Evolutionary conservation across 2,797 vertebrate species (phyloP).

Genomic region (Denticeps clupeoides): DNA sequence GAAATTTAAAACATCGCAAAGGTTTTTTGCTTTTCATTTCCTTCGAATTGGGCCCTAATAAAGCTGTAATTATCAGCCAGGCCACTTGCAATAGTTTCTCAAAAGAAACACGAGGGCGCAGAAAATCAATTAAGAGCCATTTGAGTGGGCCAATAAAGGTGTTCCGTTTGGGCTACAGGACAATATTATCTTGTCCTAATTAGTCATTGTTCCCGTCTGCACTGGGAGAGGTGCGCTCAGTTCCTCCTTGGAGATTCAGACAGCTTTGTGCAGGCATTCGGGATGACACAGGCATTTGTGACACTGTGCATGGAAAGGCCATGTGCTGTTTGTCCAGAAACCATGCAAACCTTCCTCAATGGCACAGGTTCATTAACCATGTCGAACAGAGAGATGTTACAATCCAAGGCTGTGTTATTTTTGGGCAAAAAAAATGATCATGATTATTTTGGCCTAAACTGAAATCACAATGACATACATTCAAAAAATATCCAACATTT

Average conservation of each 20-base stretch:
- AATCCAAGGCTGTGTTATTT: no score
- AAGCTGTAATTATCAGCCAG: constrained; percentile 28
- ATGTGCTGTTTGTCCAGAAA: no score
- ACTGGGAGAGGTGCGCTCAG: constrained; percentile 10
- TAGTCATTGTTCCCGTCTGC: constrained; percentile 19
- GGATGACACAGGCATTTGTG: no score
- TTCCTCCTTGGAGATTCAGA: constrained; percentile 17
- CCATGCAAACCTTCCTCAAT: no score
- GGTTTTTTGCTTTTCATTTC: constrained; percentile 21
- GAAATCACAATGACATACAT: no score
- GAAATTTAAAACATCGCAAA: constrained; percentile 24
- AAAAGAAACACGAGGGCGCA: constrained; percentile 8
- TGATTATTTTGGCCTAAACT: no score
- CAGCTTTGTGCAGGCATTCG: no score
- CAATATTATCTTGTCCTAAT: constrained; percentile 22
- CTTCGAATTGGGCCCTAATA: constrained; percentile 24
- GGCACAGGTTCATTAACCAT: no score
- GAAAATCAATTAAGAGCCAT: constrained; percentile 27
- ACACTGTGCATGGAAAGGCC: no score
- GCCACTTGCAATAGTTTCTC: constrained; percentile 12
- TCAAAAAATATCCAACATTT: no score
- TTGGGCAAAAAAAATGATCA: no score
- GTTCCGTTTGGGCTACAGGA: constrained; percentile 11
- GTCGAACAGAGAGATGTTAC: no score
- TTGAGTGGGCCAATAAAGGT: constrained; percentile 27